These are phyloP conservation scores for Gorsachius goisagi DNA, from an alignment of 2,113 vertebrate species.

Conservation along the genomic window DNA sequence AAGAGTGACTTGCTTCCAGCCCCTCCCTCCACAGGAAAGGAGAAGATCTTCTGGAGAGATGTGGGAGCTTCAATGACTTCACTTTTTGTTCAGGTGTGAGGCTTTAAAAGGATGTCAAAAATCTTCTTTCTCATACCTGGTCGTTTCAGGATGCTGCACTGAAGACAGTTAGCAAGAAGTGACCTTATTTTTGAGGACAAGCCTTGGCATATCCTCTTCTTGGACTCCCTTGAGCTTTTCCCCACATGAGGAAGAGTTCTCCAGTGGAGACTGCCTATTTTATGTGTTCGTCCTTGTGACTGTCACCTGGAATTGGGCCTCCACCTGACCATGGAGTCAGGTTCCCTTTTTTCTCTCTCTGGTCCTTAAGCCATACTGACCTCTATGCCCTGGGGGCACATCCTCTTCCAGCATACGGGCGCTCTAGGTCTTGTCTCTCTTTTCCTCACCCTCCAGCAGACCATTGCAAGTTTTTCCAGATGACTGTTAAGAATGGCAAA, in stretches of 20 bases:
- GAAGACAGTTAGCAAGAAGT: not conserved
- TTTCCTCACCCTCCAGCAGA: not conserved
- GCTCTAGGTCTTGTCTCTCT: not conserved
- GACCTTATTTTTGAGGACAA: not conserved
- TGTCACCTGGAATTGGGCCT: not conserved
- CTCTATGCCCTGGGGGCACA: not conserved
- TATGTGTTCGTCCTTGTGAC: not conserved
- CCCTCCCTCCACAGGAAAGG: not conserved
- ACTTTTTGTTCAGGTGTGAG: not conserved
- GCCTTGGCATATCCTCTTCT: not conserved
- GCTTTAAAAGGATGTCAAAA: not conserved
- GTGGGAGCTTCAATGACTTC: not conserved
- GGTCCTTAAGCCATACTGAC: not conserved
- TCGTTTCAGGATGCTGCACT: not conserved
- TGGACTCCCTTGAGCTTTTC: not conserved
- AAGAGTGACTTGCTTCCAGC: not conserved
- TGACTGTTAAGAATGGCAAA: not conserved
- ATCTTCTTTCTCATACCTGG: not conserved
- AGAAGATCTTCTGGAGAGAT: not conserved
- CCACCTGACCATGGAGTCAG: not conserved
- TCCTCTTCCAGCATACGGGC: not conserved
- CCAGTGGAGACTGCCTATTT: too few species aligned
- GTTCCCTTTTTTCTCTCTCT: not conserved
- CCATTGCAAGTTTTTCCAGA: not conserved
- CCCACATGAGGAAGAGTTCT: not conserved